Evolutionary conservation across 2,113 vertebrate genomes (phyloP).

Genomic region (Colaptes auratus): DNA sequence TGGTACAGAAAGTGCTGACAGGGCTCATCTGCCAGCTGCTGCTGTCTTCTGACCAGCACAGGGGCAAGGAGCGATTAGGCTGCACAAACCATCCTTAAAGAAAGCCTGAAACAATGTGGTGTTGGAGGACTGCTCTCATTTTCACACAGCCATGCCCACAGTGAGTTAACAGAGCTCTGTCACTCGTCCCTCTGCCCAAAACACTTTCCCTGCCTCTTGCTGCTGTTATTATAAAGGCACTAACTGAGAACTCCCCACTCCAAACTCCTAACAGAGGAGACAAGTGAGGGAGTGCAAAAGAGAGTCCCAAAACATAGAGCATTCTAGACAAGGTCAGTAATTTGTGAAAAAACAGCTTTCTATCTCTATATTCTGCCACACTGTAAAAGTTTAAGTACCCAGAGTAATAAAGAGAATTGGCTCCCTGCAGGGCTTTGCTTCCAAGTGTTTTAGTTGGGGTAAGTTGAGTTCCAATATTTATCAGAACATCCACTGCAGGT

Average conservation of each 20-base stretch:
- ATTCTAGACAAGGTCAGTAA: neutral
- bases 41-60: neutral
- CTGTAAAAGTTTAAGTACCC: accelerated
- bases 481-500: neutral
- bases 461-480: neutral
- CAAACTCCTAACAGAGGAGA: neutral
- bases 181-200: neutral
- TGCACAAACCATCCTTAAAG: neutral
- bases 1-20: neutral
- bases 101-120: neutral
- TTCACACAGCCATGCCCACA: neutral
- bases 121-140: neutral
- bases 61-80: neutral
- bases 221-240: neutral
- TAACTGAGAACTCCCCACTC: neutral
- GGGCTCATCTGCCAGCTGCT: accelerated
- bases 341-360: neutral
- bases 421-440: neutral
- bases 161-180: neutral
- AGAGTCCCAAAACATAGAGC: neutral
- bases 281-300: neutral
- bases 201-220: neutral
- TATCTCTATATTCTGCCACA: neutral
- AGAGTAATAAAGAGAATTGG: neutral
- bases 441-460: neutral